Evolutionary conservation across 2,113 vertebrate species (phyloP), one percentile per base, ranked within the genome.

Genomic region (Campylomormyrus tamandua): DNA sequence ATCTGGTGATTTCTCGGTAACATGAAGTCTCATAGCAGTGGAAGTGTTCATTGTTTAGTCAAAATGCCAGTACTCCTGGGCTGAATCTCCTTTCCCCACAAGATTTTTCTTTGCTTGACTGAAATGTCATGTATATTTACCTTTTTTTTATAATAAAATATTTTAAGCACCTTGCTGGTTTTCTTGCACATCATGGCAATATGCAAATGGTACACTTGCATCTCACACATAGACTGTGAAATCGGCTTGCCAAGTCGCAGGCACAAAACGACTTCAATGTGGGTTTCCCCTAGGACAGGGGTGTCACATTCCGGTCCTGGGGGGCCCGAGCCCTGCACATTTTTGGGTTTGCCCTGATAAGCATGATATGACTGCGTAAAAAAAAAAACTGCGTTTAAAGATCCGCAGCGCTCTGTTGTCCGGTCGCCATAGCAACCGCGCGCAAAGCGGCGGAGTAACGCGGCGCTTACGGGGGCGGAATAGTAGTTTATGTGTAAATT

Each of bases 81-180:
- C 6, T 80, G 74, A 80, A 80, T 42, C 35, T 39, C 70, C 70
- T 35, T 31, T 39, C 31, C 70, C 13, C 9, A 77, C 13, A n/a
- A n/a, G 11, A 46, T 24, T 86, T 86, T 48, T 27, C 5, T 50
- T 39, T 89, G 35, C 35, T 80, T 42, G 17, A 17, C 70, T 77
- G 62, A 70, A 80, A 42, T 80, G 35, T 42, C 35, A 80, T 77
- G 13, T 77, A 19, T 77, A 13, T 80, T 80, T 70, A 70, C 62
- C 58, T 42, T 80, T 74, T 74, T 66, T 42, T 80, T 74, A 80
- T 42, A 80, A 80, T 80, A 80, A 80, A 80, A 80, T 42, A 80
- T 80, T 42, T 80, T 80, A 80, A 80, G 74, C 13, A 80, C 15
- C 35, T 35, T 3, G 70, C 11, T 77, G 70, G 70, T 35, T 17